Percentiles rank a stretch among this genome's conserved stretches.
phyloP scores from a whole-genome alignment of 2,888 invertebrate genomes.

The Saturnia japonica region DNA sequence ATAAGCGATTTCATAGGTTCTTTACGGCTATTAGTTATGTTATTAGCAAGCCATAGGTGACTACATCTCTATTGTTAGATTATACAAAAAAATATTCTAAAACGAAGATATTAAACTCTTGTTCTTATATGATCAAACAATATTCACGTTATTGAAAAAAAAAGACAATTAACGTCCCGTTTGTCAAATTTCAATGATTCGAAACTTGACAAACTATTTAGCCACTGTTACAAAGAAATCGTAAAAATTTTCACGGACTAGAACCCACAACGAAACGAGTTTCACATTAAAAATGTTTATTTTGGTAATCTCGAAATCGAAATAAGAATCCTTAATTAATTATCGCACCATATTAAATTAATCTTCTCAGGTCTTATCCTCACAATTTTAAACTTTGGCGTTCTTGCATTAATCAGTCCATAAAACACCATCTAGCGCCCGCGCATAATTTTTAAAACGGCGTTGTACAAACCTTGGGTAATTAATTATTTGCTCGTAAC shows the following conservation, averaged over 20 bases:
- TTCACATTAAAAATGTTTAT: constrained; percentile 56
- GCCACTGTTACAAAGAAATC: constrained; percentile 60
- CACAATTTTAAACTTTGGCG: constrained; percentile 36
- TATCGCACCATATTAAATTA: constrained; percentile 28
- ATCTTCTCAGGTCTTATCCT: constrained; percentile 27
- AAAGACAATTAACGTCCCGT: constrained; percentile 34
- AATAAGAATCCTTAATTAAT: constrained; percentile 30
- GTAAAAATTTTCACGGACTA: constrained; percentile 76
- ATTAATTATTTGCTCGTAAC: neutral
- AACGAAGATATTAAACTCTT: constrained; percentile 43
- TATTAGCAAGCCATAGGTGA: constrained; percentile 79
- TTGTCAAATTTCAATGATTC: constrained; percentile 15
- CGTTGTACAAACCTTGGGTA: neutral
- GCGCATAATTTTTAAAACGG: constrained; percentile 29
- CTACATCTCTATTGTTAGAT: constrained; percentile 76
- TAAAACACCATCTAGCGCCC: constrained; percentile 38
- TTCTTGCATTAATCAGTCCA: constrained; percentile 20
- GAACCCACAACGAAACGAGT: constrained; percentile 73
- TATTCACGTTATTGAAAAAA: constrained; percentile 53
- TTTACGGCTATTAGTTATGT: constrained; percentile 78
- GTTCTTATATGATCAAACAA: constrained; percentile 48
- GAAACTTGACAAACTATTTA: constrained; percentile 18
- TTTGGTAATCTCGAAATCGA: constrained; percentile 50
- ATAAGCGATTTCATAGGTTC: constrained; percentile 74
- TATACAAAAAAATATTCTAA: constrained; percentile 72